These are phyloP conservation scores for Adoxophyes honmai DNA, from an alignment of 1,140 invertebrate genomes.

Conservation along the genomic window DNA sequence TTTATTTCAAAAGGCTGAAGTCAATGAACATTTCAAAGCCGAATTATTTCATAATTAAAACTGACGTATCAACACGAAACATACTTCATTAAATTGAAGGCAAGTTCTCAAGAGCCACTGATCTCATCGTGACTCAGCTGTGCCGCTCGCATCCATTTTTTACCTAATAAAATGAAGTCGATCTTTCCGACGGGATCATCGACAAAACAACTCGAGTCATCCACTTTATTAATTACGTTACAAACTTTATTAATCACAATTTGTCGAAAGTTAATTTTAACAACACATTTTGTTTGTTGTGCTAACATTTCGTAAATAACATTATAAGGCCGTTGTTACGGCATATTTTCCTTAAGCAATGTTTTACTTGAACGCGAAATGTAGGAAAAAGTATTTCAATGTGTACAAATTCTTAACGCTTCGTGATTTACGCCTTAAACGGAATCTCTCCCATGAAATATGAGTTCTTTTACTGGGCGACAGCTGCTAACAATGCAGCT, in stretches of 20 bases:
- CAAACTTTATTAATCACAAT: constrained; percentile 30
- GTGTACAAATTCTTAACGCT: constrained; percentile 18
- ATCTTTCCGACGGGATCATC: constrained; percentile 32
- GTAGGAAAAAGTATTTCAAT: constrained; percentile 11
- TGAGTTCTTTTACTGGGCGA: constrained; percentile 39
- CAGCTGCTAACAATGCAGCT: constrained; percentile 59
- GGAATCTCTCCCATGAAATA: constrained; percentile 55
- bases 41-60: constrained; percentile 29
- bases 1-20: background rate
- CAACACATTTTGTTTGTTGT: constrained; percentile 6
- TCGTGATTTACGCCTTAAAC: constrained; percentile 38
- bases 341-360: background rate
- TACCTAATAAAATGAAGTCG: constrained; percentile 36
- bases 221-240: constrained; percentile 37
- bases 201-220: constrained; percentile 32
- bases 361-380: constrained; percentile 2
- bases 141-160: constrained; percentile 27
- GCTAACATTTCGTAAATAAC: background rate
- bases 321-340: background rate
- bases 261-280: constrained; percentile 27
- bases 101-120: constrained; percentile 33
- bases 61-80: constrained; percentile 30
- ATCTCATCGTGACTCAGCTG: constrained; percentile 49
- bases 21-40: constrained; percentile 13
- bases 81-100: constrained; percentile 35